These are phyloP conservation scores for Nyctibius grandis DNA, from an alignment of 2,797 vertebrate genomes.

Conservation along the genomic window DNA sequence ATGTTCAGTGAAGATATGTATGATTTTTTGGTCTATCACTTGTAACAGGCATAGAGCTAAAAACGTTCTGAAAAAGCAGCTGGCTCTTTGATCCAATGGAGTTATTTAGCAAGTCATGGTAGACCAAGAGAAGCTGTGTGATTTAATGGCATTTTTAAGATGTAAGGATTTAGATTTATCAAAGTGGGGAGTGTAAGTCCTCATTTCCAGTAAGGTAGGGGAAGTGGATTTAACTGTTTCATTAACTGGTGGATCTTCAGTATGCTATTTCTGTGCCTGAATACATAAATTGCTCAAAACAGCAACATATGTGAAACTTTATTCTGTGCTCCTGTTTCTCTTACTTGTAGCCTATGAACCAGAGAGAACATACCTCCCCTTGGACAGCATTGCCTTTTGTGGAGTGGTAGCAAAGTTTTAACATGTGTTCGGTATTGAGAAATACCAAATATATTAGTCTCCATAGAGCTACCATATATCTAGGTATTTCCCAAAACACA, in stretches of 20 bases:
- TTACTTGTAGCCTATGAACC: neutral
- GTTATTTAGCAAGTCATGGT: neutral
- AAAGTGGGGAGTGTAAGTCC: neutral
- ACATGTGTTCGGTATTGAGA: neutral
- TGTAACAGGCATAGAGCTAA: neutral
- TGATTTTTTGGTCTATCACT: neutral
- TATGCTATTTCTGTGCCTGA: neutral
- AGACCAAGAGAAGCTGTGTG: neutral
- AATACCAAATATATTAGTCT: neutral
- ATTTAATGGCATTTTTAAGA: neutral
- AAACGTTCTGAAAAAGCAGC: neutral
- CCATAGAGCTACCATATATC: neutral
- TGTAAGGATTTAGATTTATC: neutral
- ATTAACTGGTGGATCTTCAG: neutral
- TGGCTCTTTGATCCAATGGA: neutral
- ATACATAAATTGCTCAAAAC: neutral
- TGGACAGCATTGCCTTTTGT: neutral
- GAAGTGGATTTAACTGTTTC: neutral
- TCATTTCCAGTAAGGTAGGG: neutral
- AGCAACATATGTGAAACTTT: neutral
- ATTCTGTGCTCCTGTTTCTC: neutral
- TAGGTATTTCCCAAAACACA: neutral
- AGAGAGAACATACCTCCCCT: neutral
- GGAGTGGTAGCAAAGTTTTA: neutral
- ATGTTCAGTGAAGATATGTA: neutral